These are phyloP conservation scores for Sylvietta virens DNA, from an alignment of 2,113 vertebrate species.

Conservation along the genomic window DNA sequence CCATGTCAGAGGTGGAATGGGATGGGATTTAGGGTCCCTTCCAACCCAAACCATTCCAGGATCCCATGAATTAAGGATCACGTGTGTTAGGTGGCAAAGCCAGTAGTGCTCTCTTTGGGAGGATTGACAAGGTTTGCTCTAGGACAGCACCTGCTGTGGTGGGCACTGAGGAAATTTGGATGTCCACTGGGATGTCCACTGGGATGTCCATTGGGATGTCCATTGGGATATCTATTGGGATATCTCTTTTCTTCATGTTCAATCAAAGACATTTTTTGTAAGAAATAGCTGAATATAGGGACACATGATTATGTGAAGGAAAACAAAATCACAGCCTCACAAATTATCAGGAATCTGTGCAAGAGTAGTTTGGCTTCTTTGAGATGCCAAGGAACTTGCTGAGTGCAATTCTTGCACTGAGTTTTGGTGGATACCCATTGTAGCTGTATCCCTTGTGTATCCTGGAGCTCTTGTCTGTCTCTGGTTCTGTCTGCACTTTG, in stretches of 20 bases:
- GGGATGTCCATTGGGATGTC: background rate
- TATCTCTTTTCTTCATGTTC: background rate
- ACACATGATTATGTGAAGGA: background rate
- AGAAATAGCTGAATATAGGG: background rate
- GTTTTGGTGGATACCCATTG: background rate
- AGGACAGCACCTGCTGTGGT: background rate
- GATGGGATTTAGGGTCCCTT: background rate
- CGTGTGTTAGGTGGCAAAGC: rapidly evolving
- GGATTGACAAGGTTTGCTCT: background rate
- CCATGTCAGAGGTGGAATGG: background rate
- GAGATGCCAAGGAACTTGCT: background rate
- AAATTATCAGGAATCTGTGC: background rate
- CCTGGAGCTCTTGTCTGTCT: background rate
- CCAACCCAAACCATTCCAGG: background rate
- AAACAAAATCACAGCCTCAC: background rate
- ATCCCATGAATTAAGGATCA: background rate
- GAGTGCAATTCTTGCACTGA: rapidly evolving
- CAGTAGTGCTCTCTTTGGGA: background rate
- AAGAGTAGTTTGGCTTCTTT: background rate
- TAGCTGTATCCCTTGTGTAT: background rate
- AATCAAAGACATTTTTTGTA: background rate
- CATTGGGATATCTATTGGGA: background rate
- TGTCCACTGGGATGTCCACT: background rate
- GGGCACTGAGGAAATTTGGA: background rate
- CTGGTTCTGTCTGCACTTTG: background rate